Conservation (phyloP, 2,888 invertebrate species). For the Sceliomorpha sp. region DNA sequence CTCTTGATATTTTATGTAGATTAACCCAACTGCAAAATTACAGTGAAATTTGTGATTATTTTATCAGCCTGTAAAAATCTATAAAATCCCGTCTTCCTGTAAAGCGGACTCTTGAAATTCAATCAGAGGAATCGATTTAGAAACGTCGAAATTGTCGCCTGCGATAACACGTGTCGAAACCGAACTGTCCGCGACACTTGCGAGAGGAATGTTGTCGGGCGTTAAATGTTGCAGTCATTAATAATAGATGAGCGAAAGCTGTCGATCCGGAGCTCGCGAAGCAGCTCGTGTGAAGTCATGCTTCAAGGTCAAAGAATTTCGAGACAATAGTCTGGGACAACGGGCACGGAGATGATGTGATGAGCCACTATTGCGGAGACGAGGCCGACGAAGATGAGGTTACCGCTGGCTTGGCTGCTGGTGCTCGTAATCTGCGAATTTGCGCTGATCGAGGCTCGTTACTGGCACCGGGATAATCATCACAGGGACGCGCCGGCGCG, state of each 20-base stretch:
- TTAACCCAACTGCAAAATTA: too few relatives aligned
- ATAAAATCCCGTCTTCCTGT: too few relatives aligned
- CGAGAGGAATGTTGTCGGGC: constrained; percentile 10
- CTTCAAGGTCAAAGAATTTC: constrained; percentile 21
- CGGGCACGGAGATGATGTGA: constrained; percentile 61
- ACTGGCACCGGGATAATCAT: constrained; percentile 60
- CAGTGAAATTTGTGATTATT: too few relatives aligned
- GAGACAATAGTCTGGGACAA: constrained; percentile 21
- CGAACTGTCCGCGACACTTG: neutral
- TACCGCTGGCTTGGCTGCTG: constrained; percentile 58
- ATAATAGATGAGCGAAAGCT: constrained; percentile 56
- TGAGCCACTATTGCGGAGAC: constrained; percentile 52
- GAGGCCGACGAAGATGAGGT: constrained; percentile 66
- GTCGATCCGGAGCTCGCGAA: too few relatives aligned
- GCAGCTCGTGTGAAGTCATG: constrained; percentile 42
- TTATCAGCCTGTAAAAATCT: too few relatives aligned
- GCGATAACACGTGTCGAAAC: too few relatives aligned
- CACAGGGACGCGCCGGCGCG: constrained; percentile 52
- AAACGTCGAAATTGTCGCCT: too few relatives aligned
- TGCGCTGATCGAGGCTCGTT: constrained; percentile 59
- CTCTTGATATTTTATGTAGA: too few relatives aligned
- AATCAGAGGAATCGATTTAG: too few relatives aligned
- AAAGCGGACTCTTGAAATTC: too few relatives aligned
- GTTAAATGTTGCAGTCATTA: constrained; percentile 42
- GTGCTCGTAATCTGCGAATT: constrained; percentile 60